Base-by-base conservation (phyloP, 2,888 invertebrate genomes). In the Cistogaster globosa region DNA sequence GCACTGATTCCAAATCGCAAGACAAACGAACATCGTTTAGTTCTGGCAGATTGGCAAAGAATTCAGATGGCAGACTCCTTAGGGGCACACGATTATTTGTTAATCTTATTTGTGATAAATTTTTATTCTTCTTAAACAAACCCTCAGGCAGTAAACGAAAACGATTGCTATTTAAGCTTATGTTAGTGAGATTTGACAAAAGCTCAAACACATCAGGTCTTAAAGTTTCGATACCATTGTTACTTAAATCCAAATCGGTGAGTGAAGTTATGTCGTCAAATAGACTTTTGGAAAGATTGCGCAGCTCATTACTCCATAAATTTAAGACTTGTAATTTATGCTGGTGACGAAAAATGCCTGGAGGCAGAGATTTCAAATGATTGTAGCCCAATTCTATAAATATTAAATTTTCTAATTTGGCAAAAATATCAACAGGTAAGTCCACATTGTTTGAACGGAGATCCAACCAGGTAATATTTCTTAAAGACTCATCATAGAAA, bases 121-220 rank as follows among this genome's bases (percentile, higher is more conserved):
- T 93, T 22, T 90, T 91, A 88, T 94, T 95, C 79, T 93, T 92
- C 78, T 90, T 91, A 87, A 96, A 95, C 60, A 96, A 91, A 87
- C 94, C 94, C 77, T 92, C 93, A 4, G 96, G 95, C 76, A 96
- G 89, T n/a, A 93, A 91, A 7, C 93, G 93, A 87, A 96, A 95
- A 87, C 94, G 94, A 89, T 96, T 96, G n/a, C 93, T 93, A 89
- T 94, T 95, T 84, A 97, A 93, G 89, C 95, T 95, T 58, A 97
- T 91, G 83, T 93, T 93, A 86, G 93, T 94, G 58, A 97, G 92
- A 89, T 95, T 95, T 42, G 92, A 93, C 75, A 96, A 92, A 83
- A 94, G 93, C 75, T 93, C 92, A 89, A 96, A 96, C 67, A 95
- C 93, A 87, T 94, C 94, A 9, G 93, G 90, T 0, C 95, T 94